phyloP scores from a whole-genome alignment of 2,797 vertebrate species.

The Zenarchopterus dispar region DNA sequence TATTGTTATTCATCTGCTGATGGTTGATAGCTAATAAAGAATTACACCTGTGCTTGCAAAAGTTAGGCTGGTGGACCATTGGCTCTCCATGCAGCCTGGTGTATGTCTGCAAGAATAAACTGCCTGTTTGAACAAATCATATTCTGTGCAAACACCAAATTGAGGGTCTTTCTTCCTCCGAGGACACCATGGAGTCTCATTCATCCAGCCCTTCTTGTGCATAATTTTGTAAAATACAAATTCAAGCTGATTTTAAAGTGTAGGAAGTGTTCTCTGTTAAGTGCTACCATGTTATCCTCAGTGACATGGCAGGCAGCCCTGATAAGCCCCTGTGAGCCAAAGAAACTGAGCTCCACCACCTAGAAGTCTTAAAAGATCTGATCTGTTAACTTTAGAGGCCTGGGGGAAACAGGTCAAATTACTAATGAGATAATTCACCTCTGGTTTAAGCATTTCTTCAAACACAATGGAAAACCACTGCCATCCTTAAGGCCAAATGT shows the following conservation, averaged over 20 bases:
- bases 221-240: neutral
- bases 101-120: neutral
- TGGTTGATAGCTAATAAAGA: neutral
- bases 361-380: conserved; percentile 46
- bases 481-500: conserved; percentile 41
- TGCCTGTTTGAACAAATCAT: neutral
- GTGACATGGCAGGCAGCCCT: conserved; percentile 25
- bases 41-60: neutral
- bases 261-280: conserved; percentile 14
- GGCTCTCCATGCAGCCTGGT: neutral
- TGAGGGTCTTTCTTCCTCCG: neutral
- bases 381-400: conserved; percentile 52
- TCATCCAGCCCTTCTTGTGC: neutral
- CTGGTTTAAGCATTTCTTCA: conserved; percentile 42
- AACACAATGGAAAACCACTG: conserved; percentile 27
- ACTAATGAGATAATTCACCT: conserved; percentile 58
- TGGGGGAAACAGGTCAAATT: conserved; percentile 43
- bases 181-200: too few relatives aligned
- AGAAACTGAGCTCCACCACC: conserved; percentile 43
- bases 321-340: conserved; percentile 46
- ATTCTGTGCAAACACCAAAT: conserved; percentile 3
- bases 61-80: neutral
- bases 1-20: conserved; percentile 3
- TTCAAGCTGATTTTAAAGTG: conserved; percentile 6
- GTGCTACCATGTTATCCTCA: conserved; percentile 19